A percentile compares a stretch with the other conserved stretches of the same genome.
Conservation (phyloP, 2,888 invertebrate genomes). For the Mongoloraphidia duomilia region DNA sequence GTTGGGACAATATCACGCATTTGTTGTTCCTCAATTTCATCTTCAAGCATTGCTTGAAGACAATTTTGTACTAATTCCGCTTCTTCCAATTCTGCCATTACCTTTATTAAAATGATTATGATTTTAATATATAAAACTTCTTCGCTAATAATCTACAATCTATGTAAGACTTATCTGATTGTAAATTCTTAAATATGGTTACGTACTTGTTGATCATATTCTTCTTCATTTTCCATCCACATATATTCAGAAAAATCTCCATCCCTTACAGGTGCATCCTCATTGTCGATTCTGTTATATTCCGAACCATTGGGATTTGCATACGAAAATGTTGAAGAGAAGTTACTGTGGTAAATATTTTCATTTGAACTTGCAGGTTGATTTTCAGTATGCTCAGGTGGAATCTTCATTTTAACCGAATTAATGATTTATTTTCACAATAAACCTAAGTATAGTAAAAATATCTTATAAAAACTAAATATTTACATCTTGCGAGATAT, state of each 20-base stretch:
- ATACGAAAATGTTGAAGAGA: too few species aligned
- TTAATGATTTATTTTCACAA: too few species aligned
- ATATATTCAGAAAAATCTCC: constrained; percentile 80
- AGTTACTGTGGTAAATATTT: too few species aligned
- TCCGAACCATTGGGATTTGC: too few species aligned
- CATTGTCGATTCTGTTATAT: too few species aligned
- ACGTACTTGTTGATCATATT: constrained; percentile 75
- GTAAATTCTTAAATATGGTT: constrained; percentile 3
- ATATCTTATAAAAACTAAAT: too few species aligned
- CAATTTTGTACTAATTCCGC: constrained; percentile 81
- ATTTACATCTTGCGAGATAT: too few species aligned
- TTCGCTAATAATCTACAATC: neutral
- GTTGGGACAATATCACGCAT: too few species aligned
- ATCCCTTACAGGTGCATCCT: constrained; percentile 28
- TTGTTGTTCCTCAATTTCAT: constrained; percentile 31
- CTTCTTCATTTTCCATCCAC: constrained; percentile 93
- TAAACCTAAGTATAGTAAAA: too few species aligned
- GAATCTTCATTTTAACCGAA: too few species aligned
- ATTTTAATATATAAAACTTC: neutral
- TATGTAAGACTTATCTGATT: constrained; percentile 2
- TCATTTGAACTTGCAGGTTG: too few species aligned
- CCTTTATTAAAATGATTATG: constrained; percentile 32
- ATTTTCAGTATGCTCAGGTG: too few species aligned
- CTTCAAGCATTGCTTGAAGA: constrained; percentile 69
- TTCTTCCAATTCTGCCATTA: constrained; percentile 72